Conservation (phyloP, 1,140 invertebrate species). For the Neotoxoptera formosana region DNA sequence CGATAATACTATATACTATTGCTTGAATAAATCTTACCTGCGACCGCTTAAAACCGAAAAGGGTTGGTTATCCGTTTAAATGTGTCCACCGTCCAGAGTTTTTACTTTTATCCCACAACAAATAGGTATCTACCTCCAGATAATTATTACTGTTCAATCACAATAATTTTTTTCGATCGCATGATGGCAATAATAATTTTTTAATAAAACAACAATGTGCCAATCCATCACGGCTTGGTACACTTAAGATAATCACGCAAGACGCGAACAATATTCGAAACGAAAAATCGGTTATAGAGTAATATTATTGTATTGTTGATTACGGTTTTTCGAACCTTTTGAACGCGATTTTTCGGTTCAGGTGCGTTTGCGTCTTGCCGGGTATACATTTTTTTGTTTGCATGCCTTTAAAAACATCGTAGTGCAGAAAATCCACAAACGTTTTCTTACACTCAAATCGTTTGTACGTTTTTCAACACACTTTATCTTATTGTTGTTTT, state of each 20-base stretch:
- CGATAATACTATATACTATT: not conserved
- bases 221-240: not conserved
- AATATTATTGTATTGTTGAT: not conserved
- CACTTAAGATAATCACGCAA: not conserved
- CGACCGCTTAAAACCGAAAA: not conserved
- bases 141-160: not conserved
- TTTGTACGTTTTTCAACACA: not conserved
- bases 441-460: not conserved
- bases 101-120: not conserved
- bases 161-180: not conserved
- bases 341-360: not conserved
- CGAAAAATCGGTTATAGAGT: not conserved
- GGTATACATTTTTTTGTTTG: not conserved
- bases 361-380: not conserved
- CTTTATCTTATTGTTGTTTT: not conserved
- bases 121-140: not conserved
- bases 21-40: not conserved
- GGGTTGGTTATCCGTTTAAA: not conserved
- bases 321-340: not conserved
- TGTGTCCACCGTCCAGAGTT: not conserved
- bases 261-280: not conserved
- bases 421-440: not conserved
- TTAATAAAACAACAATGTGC: not conserved
- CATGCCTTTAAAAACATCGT: not conserved
- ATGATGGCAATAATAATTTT: not conserved